Evolutionary conservation across 2,888 invertebrate genomes (phyloP).

Genomic region (Lycia hirtaria): DNA sequence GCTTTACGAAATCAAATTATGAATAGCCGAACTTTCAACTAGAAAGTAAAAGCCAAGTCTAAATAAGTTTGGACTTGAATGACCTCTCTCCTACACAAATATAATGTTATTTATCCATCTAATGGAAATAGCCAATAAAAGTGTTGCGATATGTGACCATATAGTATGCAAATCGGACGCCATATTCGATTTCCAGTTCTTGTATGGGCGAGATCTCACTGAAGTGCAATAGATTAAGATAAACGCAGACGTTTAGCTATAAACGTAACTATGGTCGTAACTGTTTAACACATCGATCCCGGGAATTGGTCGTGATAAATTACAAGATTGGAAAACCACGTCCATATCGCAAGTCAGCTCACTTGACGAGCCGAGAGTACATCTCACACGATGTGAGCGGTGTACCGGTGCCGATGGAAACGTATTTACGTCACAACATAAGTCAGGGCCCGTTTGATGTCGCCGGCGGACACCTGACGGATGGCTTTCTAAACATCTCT

Average conservation of each 20-base stretch:
- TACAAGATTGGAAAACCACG: conserved; percentile 24
- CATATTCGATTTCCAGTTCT: background rate
- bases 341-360: conserved; percentile 44
- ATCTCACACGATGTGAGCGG: conserved; percentile 23
- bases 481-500: conserved; percentile 81
- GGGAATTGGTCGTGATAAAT: conserved; percentile 30
- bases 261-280: conserved; percentile 1
- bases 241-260: background rate
- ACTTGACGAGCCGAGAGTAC: conserved; percentile 35
- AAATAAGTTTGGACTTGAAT: conserved; percentile 25
- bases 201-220: background rate
- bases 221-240: background rate
- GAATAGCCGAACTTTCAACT: conserved; percentile 33
- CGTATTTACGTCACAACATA: conserved; percentile 60
- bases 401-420: conserved; percentile 24
- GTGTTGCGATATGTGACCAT: conserved; percentile 6
- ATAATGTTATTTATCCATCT: conserved; percentile 16
- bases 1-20: conserved; percentile 22
- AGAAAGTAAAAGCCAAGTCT: conserved; percentile 34
- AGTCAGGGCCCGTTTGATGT: conserved; percentile 70
- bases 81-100: conserved; percentile 31
- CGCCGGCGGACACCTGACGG: conserved; percentile 74
- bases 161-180: conserved; percentile 21
- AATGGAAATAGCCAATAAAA: conserved; percentile 19
- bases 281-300: conserved; percentile 9